Evolutionary conservation across 2,113 vertebrate species (phyloP).

Genomic region (Mustelus asterias): DNA sequence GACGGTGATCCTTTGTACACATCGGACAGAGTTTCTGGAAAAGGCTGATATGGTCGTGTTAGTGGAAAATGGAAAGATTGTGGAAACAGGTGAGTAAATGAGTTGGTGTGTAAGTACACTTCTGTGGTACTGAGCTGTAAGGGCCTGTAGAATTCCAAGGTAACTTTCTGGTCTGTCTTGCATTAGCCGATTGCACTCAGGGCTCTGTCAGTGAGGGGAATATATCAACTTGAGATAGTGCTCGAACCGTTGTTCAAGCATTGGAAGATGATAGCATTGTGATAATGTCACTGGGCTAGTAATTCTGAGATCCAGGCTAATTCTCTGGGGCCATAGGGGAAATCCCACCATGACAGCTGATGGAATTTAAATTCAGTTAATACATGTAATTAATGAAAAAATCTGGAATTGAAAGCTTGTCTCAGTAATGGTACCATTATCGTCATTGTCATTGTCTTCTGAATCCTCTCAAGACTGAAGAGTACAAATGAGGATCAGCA

Average conservation of each 20-base stretch:
- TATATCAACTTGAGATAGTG: neutral
- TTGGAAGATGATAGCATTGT: neutral
- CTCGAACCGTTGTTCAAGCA: too few relatives aligned
- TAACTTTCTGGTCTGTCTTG: neutral
- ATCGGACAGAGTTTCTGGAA: slow-evolving; percentile 77
- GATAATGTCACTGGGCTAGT: neutral
- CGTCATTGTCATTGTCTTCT: too few relatives aligned
- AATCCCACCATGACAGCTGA: too few relatives aligned
- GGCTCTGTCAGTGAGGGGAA: neutral
- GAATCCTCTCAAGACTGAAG: too few relatives aligned
- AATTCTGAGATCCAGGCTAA: too few relatives aligned
- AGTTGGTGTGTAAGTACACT: neutral
- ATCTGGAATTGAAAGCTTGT: too few relatives aligned
- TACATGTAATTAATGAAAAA: too few relatives aligned
- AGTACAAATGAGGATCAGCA: too few relatives aligned
- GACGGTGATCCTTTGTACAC: slow-evolving; percentile 89
- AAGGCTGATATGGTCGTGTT: slow-evolving; percentile 73
- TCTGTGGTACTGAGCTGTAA: neutral
- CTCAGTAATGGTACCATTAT: too few relatives aligned
- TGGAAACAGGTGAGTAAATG: slow-evolving; percentile 63
- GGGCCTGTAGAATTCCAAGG: neutral
- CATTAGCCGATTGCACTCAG: neutral
- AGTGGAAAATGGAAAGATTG: slow-evolving; percentile 74
- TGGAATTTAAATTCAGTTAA: too few relatives aligned
- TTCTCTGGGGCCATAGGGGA: too few relatives aligned